Percentiles rank a stretch among this genome's conserved stretches.
Evolutionary conservation across 2,888 invertebrate genomes (phyloP).

Genomic region (Laothoe populi): DNA sequence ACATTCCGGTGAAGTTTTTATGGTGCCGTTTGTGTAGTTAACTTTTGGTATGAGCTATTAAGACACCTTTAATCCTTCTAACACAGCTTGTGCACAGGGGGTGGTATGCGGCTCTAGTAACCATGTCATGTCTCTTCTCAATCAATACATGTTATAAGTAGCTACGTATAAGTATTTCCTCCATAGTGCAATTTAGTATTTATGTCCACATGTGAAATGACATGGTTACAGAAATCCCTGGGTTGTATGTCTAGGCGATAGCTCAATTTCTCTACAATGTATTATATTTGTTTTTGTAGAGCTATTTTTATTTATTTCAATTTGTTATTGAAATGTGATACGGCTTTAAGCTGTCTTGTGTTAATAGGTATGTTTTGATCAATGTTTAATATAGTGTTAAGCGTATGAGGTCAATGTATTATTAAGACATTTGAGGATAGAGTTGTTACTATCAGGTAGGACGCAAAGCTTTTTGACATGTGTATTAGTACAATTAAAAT

Average conservation of each 20-base stretch:
- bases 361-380: constrained; percentile 68
- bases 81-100: constrained; percentile 76
- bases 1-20: constrained; percentile 45
- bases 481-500: constrained; percentile 59
- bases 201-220: constrained; percentile 51
- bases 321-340: constrained; percentile 71
- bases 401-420: constrained; percentile 66
- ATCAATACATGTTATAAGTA: constrained; percentile 40
- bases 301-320: constrained; percentile 69
- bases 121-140: constrained; percentile 68
- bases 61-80: constrained; percentile 63
- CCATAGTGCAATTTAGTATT: constrained; percentile 50
- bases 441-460: constrained; percentile 60
- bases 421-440: constrained; percentile 61
- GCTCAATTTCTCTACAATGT: constrained; percentile 65
- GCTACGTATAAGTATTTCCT: constrained; percentile 69
- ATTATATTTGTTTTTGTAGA: constrained; percentile 59
- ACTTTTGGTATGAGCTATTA: constrained; percentile 65
- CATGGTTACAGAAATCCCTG: constrained; percentile 80
- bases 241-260: constrained; percentile 82
- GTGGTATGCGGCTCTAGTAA: constrained; percentile 80
- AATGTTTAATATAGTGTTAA: constrained; percentile 68
- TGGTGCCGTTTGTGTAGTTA: constrained; percentile 42
- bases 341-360: constrained; percentile 74
- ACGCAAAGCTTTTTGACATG: constrained; percentile 52